phyloP scores from a whole-genome alignment of 2,888 invertebrate genomes.

The Iselma pallidipennis region DNA sequence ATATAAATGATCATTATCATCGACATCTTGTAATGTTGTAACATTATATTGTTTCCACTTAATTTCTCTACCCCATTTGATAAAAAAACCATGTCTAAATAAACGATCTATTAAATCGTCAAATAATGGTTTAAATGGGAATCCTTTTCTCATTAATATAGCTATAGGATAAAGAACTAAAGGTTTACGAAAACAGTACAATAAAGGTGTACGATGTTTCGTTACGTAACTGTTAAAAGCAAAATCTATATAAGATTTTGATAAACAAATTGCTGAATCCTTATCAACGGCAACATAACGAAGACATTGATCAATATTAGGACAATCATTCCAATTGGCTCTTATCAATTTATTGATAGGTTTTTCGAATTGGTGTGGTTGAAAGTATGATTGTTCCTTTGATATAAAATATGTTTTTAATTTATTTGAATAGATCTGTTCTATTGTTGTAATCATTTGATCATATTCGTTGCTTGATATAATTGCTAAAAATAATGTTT shows the following conservation, averaged over 20 bases:
- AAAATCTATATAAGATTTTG: constrained; percentile 38
- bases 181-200: constrained; percentile 37
- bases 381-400: neutral
- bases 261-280: constrained; percentile 29
- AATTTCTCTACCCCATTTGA: neutral
- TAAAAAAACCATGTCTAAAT: neutral
- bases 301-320: constrained; percentile 5
- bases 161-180: constrained; percentile 42
- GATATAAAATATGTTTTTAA: neutral
- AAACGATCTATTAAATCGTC: constrained; percentile 29
- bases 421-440: neutral
- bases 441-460: constrained; percentile 4
- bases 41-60: neutral
- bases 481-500: constrained; percentile 22
- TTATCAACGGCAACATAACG: constrained; percentile 4
- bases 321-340: constrained; percentile 4
- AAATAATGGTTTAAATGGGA: constrained; percentile 36
- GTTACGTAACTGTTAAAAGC: constrained; percentile 35
- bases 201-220: constrained; percentile 31
- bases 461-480: neutral
- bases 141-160: constrained; percentile 43
- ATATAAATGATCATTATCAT: neutral
- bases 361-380: constrained; percentile 9
- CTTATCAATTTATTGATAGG: constrained; percentile 16
- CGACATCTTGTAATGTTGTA: neutral